Base-by-base conservation (phyloP, 2,113 vertebrate genomes). In the Paracanthobrama guichenoti region DNA sequence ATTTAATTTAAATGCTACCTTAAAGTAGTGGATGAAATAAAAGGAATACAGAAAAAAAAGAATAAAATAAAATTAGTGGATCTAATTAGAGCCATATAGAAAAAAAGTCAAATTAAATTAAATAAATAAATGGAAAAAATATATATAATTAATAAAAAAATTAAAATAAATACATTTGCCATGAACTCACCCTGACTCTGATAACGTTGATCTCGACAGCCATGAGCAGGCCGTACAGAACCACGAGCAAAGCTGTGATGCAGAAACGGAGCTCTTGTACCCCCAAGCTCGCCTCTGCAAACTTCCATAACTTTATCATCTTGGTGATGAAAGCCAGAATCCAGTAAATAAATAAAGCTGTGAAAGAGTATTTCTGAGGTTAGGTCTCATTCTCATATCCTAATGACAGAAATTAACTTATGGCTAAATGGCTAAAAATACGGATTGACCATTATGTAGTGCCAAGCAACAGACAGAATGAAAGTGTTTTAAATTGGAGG, bases 301-400 rank as follows among this genome's bases (percentile, higher is more conserved):
- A 97, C 85, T 98, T 97, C 87, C 96, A 95, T 83, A 99, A 91
- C 90, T 99, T 99, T 78, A 99, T 97, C 3, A 96, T 96, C 92
- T 99, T 99, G 6, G 97, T 97, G 89, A 98, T 94, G 92, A 99
- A 99, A 1, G 97, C 98, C 95, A 99, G 90, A 35, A 99, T 95
- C 98, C 98, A 99, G 88, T 99, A 99, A 84, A 99, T 94, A 88
- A 99, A 98, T 14, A 99, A 94, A 7, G 98, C 98, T 99, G 94
- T 77, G 26, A 88, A 48, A 20, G 42, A 80, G 12, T 46, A 48
- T 35, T 67, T 81, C 28, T 76, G 24, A 76, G 24, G 44, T 75
- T 75, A 75, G 24, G 9, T 18, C 4, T 79, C 22, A 64, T 42
- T 60, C 31, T 83, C 39, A 74, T 39, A 64, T 48, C 2, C 22